These are phyloP conservation scores for Drosophila kohkoa DNA, from an alignment of 1,140 invertebrate species.

Conservation along the genomic window DNA sequence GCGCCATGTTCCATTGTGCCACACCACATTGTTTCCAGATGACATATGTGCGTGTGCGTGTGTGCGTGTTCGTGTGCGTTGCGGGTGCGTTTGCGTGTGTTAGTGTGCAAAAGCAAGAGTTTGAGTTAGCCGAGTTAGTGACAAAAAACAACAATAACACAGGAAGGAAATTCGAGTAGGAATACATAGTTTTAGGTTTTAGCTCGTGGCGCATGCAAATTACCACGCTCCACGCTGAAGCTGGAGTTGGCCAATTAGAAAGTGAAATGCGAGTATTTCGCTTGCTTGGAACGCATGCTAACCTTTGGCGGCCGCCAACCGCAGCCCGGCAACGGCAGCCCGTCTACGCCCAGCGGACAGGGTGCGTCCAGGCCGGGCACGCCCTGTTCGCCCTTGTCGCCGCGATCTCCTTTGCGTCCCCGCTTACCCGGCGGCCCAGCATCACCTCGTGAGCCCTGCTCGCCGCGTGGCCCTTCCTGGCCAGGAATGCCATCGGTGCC, in stretches of 20 bases:
- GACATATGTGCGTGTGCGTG: conserved; percentile 20
- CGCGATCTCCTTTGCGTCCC: conserved; percentile 95
- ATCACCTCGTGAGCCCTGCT: conserved; percentile 94
- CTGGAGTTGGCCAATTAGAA: conserved; percentile 48
- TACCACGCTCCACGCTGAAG: conserved; percentile 39
- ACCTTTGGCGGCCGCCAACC: conserved; percentile 96
- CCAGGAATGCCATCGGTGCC: conserved; percentile 97
- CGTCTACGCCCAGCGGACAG: conserved; percentile 97
- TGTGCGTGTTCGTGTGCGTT: conserved; percentile 25
- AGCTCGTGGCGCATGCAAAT: conserved; percentile 56
- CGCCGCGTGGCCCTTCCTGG: conserved; percentile 92
- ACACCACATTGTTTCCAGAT: background rate
- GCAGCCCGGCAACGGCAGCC: conserved; percentile 96
- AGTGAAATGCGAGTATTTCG: conserved; percentile 39
- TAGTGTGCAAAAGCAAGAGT: conserved; percentile 78
- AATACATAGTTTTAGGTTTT: conserved; percentile 16
- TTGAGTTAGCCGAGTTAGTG: conserved; percentile 72
- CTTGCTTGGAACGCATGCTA: conserved; percentile 76
- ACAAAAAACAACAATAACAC: conserved; percentile 57
- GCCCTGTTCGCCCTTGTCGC: conserved; percentile 95
- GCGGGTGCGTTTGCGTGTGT: conserved; percentile 46
- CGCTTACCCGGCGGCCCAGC: conserved; percentile 94
- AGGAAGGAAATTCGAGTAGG: conserved; percentile 29
- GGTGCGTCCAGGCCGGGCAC: conserved; percentile 98
- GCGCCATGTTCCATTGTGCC: conserved; percentile 5